These are phyloP conservation scores for Cynopterus sphinx DNA, from an alignment of 2,797 vertebrate genomes.

Conservation along the genomic window DNA sequence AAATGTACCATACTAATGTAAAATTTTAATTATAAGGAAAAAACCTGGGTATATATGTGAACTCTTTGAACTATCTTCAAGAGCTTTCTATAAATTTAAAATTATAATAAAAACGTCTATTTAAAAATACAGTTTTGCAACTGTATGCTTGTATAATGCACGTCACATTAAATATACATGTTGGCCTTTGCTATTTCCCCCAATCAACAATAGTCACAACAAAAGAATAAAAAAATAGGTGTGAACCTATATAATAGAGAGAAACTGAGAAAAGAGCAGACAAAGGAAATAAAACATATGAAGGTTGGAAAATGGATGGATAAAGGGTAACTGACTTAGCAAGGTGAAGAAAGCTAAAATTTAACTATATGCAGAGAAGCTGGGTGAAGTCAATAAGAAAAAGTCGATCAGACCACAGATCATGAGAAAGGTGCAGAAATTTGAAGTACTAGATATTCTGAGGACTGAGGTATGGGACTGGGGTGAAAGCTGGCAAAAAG, in stretches of 20 bases:
- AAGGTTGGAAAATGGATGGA: neutral
- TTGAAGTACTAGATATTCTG: neutral
- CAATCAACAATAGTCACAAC: neutral
- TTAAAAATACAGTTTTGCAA: neutral
- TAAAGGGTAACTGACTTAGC: neutral
- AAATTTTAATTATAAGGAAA: neutral
- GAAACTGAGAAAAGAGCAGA: neutral
- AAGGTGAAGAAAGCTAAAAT: neutral
- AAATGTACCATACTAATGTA: neutral
- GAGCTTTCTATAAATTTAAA: slow-evolving; percentile 1
- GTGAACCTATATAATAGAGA: neutral
- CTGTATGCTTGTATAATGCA: neutral
- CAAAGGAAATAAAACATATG: neutral
- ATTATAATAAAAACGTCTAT: neutral
- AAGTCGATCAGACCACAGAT: neutral
- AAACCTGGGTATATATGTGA: neutral
- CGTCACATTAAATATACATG: neutral
- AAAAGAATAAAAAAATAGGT: neutral
- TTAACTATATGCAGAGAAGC: neutral
- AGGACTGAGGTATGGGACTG: neutral
- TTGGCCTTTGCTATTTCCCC: neutral
- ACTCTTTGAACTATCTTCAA: neutral
- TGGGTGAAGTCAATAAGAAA: neutral
- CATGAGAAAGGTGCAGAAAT: neutral
- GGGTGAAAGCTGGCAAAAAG: neutral